Evolutionary conservation across 2,113 vertebrate species (phyloP), one percentile per base, ranked within the genome.

Genomic region (Cheirogaleus medius): DNA sequence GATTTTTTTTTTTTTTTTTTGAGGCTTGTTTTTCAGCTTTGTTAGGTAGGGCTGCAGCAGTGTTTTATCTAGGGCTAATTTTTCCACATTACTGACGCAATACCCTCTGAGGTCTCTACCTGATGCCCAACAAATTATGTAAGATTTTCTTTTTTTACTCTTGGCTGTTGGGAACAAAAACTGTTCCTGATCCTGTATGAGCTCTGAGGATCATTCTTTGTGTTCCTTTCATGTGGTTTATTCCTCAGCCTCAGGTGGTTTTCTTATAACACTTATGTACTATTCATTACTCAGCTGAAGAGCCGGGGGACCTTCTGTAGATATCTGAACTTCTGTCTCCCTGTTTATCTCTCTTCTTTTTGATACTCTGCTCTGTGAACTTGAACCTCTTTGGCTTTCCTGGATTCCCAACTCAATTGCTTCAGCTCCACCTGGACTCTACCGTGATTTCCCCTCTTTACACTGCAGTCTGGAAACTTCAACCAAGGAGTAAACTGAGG

Each of bases 241-340:
- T 80, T 86, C 18, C 64, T 32, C 44, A 52, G 25, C 20, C 56
- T 66, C 66, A 74, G 37, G 25, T 81, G 37, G 25, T 77, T 85
- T 96, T 78, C 42, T 89, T 52, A 52, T 89, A 54, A 52, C n/a
- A 84, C n/a, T 93, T n/a, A 34, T 29, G 49, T 93, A 49, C 87
- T 78, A 90, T 64, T 86, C 8, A 66, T 8, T 83, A 76, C 39
- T 81, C 66, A 90, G 10, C 32, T 64, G 34, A 94, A 81, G 74
- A 87, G 47, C 74, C 1, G 58, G 13, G 32, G 68, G 23, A 54
- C 32, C 66, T 60, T 76, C 68, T 87, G 23, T n/a, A 87, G n/a
- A 64, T 94, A 49, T 89, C 71, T 60, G 63, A n/a, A 60, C 58
- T 82, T 82, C 21, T 76, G 63, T 83, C 69, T 87, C 69, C 44